These are phyloP conservation scores for Corvus cornix DNA, from an alignment of 2,113 vertebrate genomes.

Conservation along the genomic window DNA sequence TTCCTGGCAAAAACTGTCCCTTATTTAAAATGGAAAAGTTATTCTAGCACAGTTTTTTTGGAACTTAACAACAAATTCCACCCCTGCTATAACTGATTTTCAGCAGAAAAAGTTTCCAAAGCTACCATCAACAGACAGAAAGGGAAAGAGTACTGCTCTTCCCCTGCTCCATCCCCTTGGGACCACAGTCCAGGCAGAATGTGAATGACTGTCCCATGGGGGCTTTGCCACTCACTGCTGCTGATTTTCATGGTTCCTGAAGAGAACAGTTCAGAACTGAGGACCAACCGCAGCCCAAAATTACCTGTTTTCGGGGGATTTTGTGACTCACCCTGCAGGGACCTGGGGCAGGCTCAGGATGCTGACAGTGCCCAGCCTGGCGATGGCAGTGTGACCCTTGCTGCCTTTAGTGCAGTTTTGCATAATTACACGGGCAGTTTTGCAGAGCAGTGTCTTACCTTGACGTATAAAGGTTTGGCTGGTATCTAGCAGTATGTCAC, in stretches of 20 bases:
- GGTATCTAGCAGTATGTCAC: slow-evolving; percentile 94
- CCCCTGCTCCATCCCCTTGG: background rate
- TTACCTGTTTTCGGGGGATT: background rate
- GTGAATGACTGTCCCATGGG: background rate
- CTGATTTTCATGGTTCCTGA: slow-evolving; percentile 40
- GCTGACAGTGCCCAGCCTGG: background rate
- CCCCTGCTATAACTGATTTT: background rate
- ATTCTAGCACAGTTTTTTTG: background rate
- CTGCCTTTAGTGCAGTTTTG: background rate
- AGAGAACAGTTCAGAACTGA: slow-evolving; percentile 38
- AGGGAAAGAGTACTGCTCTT: background rate
- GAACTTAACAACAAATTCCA: background rate
- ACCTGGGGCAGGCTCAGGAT: background rate
- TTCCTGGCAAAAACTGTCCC: background rate
- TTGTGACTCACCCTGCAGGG: background rate
- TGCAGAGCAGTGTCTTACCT: slow-evolving; percentile 75
- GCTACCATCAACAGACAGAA: background rate
- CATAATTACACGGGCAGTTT: background rate
- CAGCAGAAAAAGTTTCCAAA: background rate
- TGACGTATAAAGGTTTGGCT: slow-evolving; percentile 96
- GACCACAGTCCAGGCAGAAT: slow-evolving; percentile 1
- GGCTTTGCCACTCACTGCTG: slow-evolving; percentile 34
- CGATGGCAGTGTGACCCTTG: background rate
- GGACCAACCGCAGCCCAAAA: slow-evolving; percentile 3
- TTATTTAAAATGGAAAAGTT: background rate